Evolutionary conservation across 2,797 vertebrate genomes (phyloP).

Genomic region (Salarias fasciatus): DNA sequence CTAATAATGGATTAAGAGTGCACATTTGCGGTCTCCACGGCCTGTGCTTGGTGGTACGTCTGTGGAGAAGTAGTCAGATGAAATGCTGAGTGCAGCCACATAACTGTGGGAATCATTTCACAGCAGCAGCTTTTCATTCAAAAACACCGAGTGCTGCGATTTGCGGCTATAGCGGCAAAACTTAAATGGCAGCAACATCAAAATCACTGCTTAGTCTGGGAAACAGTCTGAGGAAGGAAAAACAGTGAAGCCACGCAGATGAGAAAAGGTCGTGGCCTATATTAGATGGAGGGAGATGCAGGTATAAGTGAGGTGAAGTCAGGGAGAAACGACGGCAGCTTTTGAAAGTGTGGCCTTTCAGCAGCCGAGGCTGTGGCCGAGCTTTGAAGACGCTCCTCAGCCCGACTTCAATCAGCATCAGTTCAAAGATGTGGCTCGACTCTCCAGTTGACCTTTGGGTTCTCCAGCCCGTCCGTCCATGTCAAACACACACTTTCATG

Average conservation of each 20-base stretch:
- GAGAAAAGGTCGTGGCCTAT: conserved; percentile 7
- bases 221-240: conserved; percentile 1
- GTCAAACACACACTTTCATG: conserved; percentile 1
- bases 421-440: conserved; percentile 4
- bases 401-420: conserved; percentile 22
- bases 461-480: too few relatives aligned
- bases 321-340: conserved; percentile 24
- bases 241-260: background rate
- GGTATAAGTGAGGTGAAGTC: conserved; percentile 1
- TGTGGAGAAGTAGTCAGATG: background rate
- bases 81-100: background rate
- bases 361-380: conserved; percentile 1
- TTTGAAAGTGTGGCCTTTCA: conserved; percentile 40
- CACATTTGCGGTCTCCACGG: background rate
- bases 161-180: background rate
- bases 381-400: conserved; percentile 9
- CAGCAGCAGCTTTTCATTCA: background rate
- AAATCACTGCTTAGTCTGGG: background rate
- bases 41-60: background rate
- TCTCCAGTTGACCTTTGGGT: conserved; percentile 34
- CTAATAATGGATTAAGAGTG: background rate
- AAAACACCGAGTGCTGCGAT: background rate
- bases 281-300: conserved; percentile 4
- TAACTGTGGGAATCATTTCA: conserved; percentile 1
- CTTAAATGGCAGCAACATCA: background rate